phyloP scores from a whole-genome alignment of 2,113 vertebrate genomes.

The Grallaria varia region DNA sequence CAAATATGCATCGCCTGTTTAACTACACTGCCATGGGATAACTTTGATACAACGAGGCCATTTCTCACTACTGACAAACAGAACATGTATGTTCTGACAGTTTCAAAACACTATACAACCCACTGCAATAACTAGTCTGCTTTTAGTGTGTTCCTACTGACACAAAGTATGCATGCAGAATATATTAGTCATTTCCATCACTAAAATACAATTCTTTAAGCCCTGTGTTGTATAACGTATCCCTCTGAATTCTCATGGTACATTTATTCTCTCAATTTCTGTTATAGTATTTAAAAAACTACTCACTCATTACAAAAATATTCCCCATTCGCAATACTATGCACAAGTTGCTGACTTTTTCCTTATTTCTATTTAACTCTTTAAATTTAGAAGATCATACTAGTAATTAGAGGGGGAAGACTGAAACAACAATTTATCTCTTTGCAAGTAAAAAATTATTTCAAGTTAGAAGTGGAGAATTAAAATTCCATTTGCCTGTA shows the following conservation, averaged over 20 bases:
- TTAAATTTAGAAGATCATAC: neutral
- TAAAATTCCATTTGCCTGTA: neutral
- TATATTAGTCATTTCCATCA: neutral
- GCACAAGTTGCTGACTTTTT: neutral
- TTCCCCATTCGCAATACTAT: accelerated
- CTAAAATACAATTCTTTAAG: neutral
- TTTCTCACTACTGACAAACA: neutral
- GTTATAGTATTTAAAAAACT: neutral
- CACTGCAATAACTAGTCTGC: neutral
- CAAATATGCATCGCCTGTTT: neutral
- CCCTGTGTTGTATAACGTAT: neutral
- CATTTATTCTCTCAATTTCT: neutral
- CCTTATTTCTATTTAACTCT: neutral
- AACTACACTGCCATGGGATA: neutral
- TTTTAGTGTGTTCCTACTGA: neutral
- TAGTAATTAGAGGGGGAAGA: neutral
- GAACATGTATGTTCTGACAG: neutral
- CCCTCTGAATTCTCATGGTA: neutral
- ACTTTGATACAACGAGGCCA: neutral
- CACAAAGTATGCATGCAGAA: neutral
- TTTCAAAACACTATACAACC: neutral
- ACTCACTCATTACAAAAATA: neutral
- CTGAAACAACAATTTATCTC: neutral
- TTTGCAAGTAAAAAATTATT: neutral
- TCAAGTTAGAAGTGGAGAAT: neutral